phyloP scores from a whole-genome alignment of 2,113 vertebrate genomes.

The Connochaetes taurinus region DNA sequence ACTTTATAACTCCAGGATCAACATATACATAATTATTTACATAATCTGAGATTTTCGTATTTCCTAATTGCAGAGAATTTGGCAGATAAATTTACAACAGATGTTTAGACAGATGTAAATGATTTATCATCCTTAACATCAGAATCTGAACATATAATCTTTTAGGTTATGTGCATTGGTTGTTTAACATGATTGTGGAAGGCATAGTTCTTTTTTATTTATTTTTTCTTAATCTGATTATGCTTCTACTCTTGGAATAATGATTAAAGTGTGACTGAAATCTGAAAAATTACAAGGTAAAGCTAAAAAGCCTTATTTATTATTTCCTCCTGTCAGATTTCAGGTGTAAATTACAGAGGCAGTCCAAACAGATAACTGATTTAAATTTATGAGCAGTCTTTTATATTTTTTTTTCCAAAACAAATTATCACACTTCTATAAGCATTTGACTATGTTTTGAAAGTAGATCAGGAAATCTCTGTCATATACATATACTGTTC shows the following conservation, averaged over 20 bases:
- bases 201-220: no score
- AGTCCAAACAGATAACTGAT: not conserved
- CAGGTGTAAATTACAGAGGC: not conserved
- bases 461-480: not conserved
- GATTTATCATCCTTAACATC: not conserved
- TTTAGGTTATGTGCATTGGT: not conserved
- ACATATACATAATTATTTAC: not conserved
- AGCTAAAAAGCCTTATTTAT: not conserved
- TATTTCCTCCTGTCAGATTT: not conserved
- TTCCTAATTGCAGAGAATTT: conserved; percentile 17
- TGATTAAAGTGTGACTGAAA: not conserved
- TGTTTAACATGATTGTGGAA: not conserved
- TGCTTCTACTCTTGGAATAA: not conserved
- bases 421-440: not conserved
- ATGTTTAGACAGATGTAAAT: conserved; percentile 15
- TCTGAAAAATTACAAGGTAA: not conserved
- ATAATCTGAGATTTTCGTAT: not conserved
- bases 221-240: not conserved
- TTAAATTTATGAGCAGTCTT: not conserved
- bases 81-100: not conserved
- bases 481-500: not conserved
- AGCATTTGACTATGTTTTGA: not conserved
- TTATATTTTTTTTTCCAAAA: not conserved
- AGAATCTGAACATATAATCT: not conserved
- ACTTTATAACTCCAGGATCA: not conserved